Percentiles rank a stretch among this genome's conserved stretches.
Conservation (phyloP, 1,140 invertebrate genomes). For the Halesus radiatus region DNA sequence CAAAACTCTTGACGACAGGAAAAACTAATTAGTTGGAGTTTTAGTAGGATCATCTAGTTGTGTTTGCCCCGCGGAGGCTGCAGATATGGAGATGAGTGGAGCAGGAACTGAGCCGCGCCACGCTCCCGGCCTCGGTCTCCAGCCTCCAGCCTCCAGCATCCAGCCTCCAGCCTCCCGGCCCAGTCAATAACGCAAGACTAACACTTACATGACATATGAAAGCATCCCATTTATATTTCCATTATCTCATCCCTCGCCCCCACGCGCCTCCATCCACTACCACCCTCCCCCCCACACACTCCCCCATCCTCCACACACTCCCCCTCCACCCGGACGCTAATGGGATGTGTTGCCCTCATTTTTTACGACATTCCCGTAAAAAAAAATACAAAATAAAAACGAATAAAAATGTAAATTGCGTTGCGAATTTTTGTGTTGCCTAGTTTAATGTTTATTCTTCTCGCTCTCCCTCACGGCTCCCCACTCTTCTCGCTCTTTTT, state of each 20-base stretch:
- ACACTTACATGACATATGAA: constrained; percentile 56
- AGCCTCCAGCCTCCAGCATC: too few relatives aligned
- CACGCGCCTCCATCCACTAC: not conserved
- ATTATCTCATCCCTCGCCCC: constrained; percentile 49
- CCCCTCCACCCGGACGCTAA: constrained; percentile 50
- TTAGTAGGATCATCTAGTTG: too few relatives aligned
- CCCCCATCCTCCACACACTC: not conserved
- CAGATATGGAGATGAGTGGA: too few relatives aligned
- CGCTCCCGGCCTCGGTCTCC: too few relatives aligned
- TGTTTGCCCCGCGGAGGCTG: too few relatives aligned
- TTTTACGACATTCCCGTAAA: constrained; percentile 59
- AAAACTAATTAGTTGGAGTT: too few relatives aligned
- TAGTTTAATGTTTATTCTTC: constrained; percentile 59
- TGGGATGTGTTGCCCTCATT: constrained; percentile 59
- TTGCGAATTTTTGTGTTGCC: constrained; percentile 58
- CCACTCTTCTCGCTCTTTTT: constrained; percentile 52
- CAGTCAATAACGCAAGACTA: constrained; percentile 53
- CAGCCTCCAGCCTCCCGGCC: not conserved
- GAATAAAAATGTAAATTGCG: constrained; percentile 59
- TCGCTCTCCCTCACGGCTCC: constrained; percentile 40
- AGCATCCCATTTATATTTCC: constrained; percentile 58
- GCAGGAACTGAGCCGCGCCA: not conserved
- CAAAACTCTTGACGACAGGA: too few relatives aligned
- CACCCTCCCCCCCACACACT: not conserved
- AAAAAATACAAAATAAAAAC: constrained; percentile 59